Percentiles rank a stretch among this genome's conserved stretches.
Evolutionary conservation across 2,888 invertebrate species (phyloP).

Genomic region (Drosophila testacea): DNA sequence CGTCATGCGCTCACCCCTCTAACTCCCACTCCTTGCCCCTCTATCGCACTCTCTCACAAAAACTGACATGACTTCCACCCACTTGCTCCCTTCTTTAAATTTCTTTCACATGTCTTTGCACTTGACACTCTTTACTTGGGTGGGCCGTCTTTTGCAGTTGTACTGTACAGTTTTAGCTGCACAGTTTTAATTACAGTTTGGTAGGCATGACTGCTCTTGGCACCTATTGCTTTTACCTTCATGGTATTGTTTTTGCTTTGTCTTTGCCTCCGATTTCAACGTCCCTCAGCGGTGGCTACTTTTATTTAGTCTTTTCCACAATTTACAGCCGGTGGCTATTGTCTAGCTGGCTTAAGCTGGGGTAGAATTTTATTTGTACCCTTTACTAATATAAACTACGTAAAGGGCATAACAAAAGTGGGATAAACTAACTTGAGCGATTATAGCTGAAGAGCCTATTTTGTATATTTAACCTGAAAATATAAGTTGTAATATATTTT

Average conservation of each 20-base stretch:
- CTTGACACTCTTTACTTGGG: slow-evolving; percentile 73
- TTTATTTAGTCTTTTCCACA: slow-evolving; percentile 60
- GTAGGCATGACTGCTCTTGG: slow-evolving; percentile 38
- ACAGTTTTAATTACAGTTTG: slow-evolving; percentile 76
- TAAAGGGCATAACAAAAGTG: not conserved
- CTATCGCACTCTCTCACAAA: not conserved
- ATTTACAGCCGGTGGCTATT: slow-evolving; percentile 72
- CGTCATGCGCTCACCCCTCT: slow-evolving; percentile 46
- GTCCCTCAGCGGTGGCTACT: slow-evolving; percentile 46
- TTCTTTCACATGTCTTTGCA: slow-evolving; percentile 68
- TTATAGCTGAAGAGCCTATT: not conserved
- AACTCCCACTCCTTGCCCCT: not conserved
- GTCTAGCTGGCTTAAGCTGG: slow-evolving; percentile 69
- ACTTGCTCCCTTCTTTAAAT: slow-evolving; percentile 39
- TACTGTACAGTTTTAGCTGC: slow-evolving; percentile 54
- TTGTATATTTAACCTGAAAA: too few relatives aligned
- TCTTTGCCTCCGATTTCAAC: slow-evolving; percentile 23
- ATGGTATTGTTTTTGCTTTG: slow-evolving; percentile 23
- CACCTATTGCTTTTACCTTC: slow-evolving; percentile 36
- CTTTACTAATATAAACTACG: slow-evolving; percentile 7
- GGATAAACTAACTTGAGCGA: too few relatives aligned
- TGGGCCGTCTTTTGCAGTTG: slow-evolving; percentile 49
- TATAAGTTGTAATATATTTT: too few relatives aligned
- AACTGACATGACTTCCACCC: slow-evolving; percentile 23
- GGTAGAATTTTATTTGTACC: slow-evolving; percentile 48